phyloP scores from a whole-genome alignment of 2,797 vertebrate species.

The Danio kyathit region DNA sequence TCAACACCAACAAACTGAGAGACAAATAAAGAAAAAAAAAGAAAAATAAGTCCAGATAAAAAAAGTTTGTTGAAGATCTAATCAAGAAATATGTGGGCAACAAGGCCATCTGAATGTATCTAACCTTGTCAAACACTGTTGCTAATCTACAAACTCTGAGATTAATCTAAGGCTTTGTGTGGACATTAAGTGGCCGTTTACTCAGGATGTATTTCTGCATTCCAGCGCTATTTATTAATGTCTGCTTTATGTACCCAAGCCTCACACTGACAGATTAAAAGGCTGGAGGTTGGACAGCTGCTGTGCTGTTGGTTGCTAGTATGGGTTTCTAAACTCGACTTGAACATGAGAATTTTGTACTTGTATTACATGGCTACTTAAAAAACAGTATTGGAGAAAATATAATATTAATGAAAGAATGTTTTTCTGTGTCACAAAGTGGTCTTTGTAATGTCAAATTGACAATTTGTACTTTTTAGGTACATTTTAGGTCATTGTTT shows the following conservation, averaged over 20 bases:
- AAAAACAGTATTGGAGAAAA: too few species aligned
- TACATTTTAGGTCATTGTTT: too few species aligned
- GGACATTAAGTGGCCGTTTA: not conserved
- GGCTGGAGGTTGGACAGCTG: not conserved
- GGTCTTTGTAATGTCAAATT: too few species aligned
- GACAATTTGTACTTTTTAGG: too few species aligned
- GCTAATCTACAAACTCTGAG: not conserved
- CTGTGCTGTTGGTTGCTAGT: not conserved
- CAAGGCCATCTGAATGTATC: not conserved
- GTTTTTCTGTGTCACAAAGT: too few species aligned
- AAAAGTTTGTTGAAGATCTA: not conserved
- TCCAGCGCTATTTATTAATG: not conserved
- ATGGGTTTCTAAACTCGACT: too few species aligned
- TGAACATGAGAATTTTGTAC: too few species aligned
- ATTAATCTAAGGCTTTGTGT: slow-evolving; percentile 3
- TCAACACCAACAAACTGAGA: slow-evolving; percentile 87
- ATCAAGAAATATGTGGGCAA: slow-evolving; percentile 3
- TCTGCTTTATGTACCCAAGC: not conserved
- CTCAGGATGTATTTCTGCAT: slow-evolving; percentile 14
- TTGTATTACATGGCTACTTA: too few species aligned
- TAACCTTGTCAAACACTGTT: not conserved
- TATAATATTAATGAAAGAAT: too few species aligned
- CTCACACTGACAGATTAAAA: not conserved
- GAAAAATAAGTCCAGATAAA: not conserved
- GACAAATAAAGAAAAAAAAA: slow-evolving; percentile 14